phyloP scores from a whole-genome alignment of 2,113 vertebrate species.

The Eidolon helvum region DNA sequence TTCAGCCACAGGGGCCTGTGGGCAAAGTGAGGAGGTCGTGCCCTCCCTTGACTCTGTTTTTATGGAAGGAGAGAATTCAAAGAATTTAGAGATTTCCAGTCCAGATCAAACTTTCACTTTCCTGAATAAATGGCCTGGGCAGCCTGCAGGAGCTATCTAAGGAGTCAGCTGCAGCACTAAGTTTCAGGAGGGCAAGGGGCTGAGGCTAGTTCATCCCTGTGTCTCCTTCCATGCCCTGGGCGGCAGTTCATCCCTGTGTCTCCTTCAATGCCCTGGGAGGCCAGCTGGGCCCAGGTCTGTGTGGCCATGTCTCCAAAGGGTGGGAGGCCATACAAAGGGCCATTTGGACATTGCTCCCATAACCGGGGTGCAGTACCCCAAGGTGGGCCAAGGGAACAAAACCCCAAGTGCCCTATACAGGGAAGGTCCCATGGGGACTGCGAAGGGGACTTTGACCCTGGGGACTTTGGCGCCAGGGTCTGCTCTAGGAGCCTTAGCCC shows the following conservation, averaged over 20 bases:
- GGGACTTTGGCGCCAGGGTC: not conserved
- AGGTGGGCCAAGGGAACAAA: not conserved
- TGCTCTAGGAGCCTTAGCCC: not conserved
- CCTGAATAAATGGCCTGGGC: not conserved
- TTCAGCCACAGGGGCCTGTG: not conserved
- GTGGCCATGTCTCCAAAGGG: not conserved
- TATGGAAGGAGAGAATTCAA: constrained; percentile 31
- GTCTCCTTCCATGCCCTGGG: not conserved
- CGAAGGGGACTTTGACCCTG: fast-evolving
- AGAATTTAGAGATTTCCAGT: not conserved
- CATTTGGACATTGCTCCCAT: fast-evolving
- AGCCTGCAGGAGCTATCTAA: not conserved
- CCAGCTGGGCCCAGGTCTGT: not conserved
- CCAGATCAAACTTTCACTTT: not conserved
- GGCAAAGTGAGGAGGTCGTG: not conserved
- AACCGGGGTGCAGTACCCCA: fast-evolving
- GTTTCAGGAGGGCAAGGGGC: not conserved
- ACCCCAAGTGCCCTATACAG: not conserved
- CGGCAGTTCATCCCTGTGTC: not conserved
- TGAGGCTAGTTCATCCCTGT: fast-evolving
- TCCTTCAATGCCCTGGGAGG: not conserved
- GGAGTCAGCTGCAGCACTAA: not conserved
- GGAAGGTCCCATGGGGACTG: no score
- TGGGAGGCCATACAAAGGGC: not conserved
- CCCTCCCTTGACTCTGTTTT: not conserved